Conservation (phyloP, 2,113 vertebrate genomes). For the Corythornis cristatus region DNA sequence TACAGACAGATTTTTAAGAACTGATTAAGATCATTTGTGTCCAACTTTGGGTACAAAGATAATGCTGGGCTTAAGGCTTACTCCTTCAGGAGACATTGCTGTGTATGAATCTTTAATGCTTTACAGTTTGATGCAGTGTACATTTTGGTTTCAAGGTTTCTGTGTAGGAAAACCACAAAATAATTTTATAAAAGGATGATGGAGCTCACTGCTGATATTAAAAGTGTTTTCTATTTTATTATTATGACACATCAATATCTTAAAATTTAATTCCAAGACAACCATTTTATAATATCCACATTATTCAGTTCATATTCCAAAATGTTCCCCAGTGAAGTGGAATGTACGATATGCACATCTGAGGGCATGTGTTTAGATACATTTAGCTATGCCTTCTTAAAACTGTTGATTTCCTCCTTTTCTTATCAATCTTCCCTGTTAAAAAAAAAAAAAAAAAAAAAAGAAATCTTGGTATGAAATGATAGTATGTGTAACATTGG, state of each 20-base stretch:
- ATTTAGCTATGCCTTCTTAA: neutral
- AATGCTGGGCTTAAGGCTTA: neutral
- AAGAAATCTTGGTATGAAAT: neutral
- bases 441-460: neutral
- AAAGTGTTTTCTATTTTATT: slow-evolving; percentile 34
- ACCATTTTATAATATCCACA: slow-evolving; percentile 43
- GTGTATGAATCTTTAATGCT: neutral
- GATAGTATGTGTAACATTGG: neutral
- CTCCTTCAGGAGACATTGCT: neutral
- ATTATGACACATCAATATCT: slow-evolving; percentile 18
- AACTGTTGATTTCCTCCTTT: neutral
- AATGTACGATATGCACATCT: neutral
- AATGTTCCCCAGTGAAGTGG: neutral
- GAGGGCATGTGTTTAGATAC: neutral
- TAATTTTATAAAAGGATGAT: neutral
- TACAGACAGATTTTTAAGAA: neutral
- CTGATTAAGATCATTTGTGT: neutral
- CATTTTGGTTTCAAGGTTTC: neutral
- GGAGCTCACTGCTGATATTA: neutral
- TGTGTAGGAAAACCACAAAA: neutral
- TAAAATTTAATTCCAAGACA: slow-evolving; percentile 33
- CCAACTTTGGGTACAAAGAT: neutral
- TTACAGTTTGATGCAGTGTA: neutral
- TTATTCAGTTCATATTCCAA: slow-evolving; percentile 16
- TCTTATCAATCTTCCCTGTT: neutral